Percentiles rank a stretch among this genome's conserved stretches.
These are phyloP conservation scores for Muntiacus muntjak DNA, from an alignment of 2,113 vertebrate genomes.

Conservation along the genomic window DNA sequence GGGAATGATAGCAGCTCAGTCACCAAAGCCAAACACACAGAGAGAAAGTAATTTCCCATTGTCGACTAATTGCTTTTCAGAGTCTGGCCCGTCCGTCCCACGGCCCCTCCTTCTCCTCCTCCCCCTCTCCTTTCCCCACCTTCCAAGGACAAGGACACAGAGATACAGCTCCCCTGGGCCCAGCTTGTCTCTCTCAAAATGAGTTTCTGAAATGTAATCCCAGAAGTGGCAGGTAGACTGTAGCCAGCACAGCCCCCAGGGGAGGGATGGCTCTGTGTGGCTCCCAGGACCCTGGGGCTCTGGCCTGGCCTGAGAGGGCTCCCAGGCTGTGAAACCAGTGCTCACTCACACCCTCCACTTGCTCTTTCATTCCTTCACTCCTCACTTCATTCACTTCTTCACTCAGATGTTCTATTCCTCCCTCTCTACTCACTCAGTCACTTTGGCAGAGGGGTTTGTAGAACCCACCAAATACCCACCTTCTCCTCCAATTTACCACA, in stretches of 20 bases:
- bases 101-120: neutral
- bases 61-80: slow-evolving; percentile 14
- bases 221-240: neutral
- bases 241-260: neutral
- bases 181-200: slow-evolving; percentile 33
- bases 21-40: neutral
- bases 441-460: neutral
- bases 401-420: neutral
- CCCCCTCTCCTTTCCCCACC: slow-evolving; percentile 20
- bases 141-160: slow-evolving; percentile 60
- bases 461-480: neutral
- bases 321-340: rapidly evolving
- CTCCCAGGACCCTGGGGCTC: neutral
- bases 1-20: neutral
- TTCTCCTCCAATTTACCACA: neutral
- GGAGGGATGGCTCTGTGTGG: neutral
- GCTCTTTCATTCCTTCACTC: neutral
- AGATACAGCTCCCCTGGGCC: slow-evolving; percentile 40
- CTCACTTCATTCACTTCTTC: neutral
- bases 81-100: neutral
- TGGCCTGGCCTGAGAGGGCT: neutral
- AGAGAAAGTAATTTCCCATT: neutral
- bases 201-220: slow-evolving; percentile 34
- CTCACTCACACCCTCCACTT: rapidly evolving
- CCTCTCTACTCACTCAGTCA: neutral